Conservation (phyloP, 2,888 invertebrate genomes). For the Glaucopsyche alexis region DNA sequence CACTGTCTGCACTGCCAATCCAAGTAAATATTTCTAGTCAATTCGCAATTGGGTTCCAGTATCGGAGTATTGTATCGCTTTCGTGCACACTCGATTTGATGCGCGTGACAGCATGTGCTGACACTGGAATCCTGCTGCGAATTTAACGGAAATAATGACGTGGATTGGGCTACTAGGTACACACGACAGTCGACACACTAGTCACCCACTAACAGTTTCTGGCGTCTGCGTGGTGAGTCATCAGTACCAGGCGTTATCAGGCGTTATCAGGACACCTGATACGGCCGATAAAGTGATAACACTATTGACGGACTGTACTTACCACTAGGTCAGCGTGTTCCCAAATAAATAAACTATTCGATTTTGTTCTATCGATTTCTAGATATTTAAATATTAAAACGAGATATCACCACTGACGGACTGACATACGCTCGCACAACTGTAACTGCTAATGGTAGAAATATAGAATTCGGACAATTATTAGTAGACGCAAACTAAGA, state of each 20-base stretch:
- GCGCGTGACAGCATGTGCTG: background rate
- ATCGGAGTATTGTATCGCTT: no score
- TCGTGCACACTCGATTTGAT: no score
- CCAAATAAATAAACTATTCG: background rate
- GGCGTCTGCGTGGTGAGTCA: slow-evolving; percentile 8
- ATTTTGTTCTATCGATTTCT: background rate
- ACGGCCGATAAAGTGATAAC: slow-evolving; percentile 22
- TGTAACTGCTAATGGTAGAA: no score
- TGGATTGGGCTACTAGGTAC: background rate
- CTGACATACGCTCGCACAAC: no score
- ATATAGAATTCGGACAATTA: no score
- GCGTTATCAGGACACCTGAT: slow-evolving; percentile 23
- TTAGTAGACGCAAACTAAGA: no score
- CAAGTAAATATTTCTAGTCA: background rate
- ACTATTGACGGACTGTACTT: slow-evolving; percentile 20
- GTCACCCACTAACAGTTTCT: background rate
- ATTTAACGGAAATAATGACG: background rate
- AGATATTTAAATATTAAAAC: no score
- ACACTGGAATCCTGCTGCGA: background rate
- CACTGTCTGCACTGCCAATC: background rate
- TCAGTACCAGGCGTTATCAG: background rate
- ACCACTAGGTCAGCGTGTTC: slow-evolving; percentile 5
- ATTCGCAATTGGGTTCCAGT: no score
- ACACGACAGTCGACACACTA: background rate
- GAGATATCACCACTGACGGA: no score